Conservation (phyloP, 2,888 invertebrate species). For the Pristionchus fissidentatus region DNA sequence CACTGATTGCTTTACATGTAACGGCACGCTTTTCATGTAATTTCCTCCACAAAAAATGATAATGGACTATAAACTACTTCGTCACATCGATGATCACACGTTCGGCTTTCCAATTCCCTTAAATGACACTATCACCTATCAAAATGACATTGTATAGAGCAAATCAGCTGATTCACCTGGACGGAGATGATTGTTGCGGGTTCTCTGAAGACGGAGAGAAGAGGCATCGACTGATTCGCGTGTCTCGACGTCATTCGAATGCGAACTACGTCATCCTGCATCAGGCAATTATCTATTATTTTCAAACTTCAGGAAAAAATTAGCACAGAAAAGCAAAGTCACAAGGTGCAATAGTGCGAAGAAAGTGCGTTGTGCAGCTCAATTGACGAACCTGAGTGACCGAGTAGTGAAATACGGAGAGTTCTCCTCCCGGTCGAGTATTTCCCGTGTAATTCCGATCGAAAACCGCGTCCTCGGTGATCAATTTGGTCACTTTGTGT, state of each 20-base stretch:
- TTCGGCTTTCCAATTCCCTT: too few relatives aligned
- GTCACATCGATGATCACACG: too few relatives aligned
- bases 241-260: constrained; percentile 40
- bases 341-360: background rate
- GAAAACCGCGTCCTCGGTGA: background rate
- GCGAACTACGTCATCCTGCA: constrained; percentile 48
- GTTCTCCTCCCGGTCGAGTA: background rate
- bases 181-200: constrained; percentile 55
- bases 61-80: too few relatives aligned
- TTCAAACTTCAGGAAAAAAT: background rate
- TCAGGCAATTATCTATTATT: background rate
- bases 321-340: background rate
- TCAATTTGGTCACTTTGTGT: background rate
- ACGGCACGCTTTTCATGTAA: too few relatives aligned
- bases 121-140: too few relatives aligned
- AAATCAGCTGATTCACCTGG: constrained; percentile 51
- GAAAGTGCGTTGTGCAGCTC: background rate
- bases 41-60: too few relatives aligned
- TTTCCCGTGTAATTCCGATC: constrained; percentile 22
- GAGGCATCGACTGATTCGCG: constrained; percentile 48
- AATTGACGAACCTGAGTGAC: constrained; percentile 7
- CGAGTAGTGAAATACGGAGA: constrained; percentile 1
- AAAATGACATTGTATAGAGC: too few relatives aligned
- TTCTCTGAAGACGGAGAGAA: constrained; percentile 60
- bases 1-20: too few relatives aligned